These are phyloP conservation scores for Amphiduros pacificus DNA, from an alignment of 2,888 invertebrate genomes.

Conservation along the genomic window DNA sequence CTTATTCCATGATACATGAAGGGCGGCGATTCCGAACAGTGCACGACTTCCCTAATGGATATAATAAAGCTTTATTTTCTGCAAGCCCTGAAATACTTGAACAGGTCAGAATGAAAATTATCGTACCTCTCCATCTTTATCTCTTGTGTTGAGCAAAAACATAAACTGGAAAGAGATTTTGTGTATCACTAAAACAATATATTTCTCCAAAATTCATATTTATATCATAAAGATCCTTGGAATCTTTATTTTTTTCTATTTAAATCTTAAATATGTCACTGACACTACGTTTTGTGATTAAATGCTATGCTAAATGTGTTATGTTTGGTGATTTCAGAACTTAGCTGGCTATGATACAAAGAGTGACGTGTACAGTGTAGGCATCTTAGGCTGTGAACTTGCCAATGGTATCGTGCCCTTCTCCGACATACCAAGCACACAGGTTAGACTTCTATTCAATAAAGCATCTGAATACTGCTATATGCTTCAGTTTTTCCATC, in stretches of 20 bases:
- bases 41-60: conserved; percentile 75
- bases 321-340: conserved; percentile 69
- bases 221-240: no score
- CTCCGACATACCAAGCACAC: conserved; percentile 78
- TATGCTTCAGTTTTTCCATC: not conserved
- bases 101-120: no score
- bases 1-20: conserved; percentile 69
- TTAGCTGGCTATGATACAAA: conserved; percentile 84
- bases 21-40: conserved; percentile 73
- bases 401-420: conserved; percentile 89
- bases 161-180: no score
- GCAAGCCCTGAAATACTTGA: conserved; percentile 87
- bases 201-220: no score
- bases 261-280: no score
- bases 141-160: no score
- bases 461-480: no score
- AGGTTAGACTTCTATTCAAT: conserved; percentile 33
- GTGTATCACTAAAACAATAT: no score
- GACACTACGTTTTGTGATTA: no score
- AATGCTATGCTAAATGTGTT: no score
- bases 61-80: conserved; percentile 80
- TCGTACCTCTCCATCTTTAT: no score
- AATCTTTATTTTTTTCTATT: no score
- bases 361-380: conserved; percentile 89
- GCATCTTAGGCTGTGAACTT: conserved; percentile 83